Evolutionary conservation across 2,113 vertebrate species (phyloP).

Genomic region (Chamaetylas fuelleborni): DNA sequence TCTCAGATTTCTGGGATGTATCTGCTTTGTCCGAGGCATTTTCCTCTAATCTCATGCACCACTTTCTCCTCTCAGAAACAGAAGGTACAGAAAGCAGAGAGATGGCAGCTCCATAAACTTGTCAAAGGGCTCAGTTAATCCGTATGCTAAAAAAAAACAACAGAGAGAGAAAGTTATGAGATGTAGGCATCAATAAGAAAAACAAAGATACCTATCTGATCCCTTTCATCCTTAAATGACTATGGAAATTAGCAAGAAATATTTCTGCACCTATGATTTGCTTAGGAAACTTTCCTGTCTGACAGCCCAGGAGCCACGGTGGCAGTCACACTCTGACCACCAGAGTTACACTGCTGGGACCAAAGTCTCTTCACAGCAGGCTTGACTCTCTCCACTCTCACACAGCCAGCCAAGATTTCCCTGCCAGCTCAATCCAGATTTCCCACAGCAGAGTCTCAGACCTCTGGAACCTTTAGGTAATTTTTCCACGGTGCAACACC

Average conservation of each 20-base stretch:
- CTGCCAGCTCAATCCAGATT: not conserved
- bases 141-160: slow-evolving; percentile 57
- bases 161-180: not conserved
- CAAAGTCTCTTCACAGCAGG: rapidly evolving
- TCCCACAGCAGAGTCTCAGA: not conserved
- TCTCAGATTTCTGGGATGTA: slow-evolving; percentile 96
- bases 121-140: slow-evolving; percentile 72
- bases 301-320: not conserved
- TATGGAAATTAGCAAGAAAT: not conserved
- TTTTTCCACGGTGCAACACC: not conserved
- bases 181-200: not conserved
- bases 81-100: slow-evolving; percentile 61
- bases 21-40: slow-evolving; percentile 99
- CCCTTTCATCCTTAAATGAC: not conserved
- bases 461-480: not conserved
- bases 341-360: not conserved
- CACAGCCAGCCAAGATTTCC: not conserved
- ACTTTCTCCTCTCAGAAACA: slow-evolving; percentile 71
- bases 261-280: not conserved
- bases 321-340: not conserved
- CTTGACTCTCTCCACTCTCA: not conserved
- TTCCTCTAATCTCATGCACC: slow-evolving; percentile 74
- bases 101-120: slow-evolving; percentile 78
- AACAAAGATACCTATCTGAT: not conserved
- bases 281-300: not conserved